Conservation (phyloP, 2,113 vertebrate genomes). For the Amphiprion ocellaris region DNA sequence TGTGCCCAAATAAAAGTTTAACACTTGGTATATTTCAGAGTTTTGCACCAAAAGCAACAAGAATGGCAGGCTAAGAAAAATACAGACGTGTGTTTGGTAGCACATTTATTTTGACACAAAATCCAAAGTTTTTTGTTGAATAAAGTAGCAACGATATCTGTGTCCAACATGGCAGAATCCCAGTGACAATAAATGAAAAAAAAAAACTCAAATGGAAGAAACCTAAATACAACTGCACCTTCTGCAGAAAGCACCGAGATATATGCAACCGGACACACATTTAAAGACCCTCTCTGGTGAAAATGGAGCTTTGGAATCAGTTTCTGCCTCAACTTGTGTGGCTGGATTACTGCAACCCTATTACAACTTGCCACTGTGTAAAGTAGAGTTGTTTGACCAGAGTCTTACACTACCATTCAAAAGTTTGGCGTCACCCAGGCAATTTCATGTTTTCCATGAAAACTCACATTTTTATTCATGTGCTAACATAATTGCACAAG, state of each 20-base stretch:
- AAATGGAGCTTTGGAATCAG: too few species aligned
- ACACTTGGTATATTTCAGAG: background rate
- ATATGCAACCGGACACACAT: slow-evolving; percentile 39
- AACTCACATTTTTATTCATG: too few species aligned
- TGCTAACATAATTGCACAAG: too few species aligned
- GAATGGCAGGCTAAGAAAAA: slow-evolving; percentile 1
- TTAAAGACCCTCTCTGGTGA: too few species aligned
- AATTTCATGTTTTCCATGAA: too few species aligned
- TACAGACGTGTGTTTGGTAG: slow-evolving; percentile 35
- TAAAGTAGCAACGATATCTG: slow-evolving; percentile 54
- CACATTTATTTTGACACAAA: slow-evolving; percentile 82
- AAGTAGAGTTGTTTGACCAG: too few species aligned
- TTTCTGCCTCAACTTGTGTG: too few species aligned
- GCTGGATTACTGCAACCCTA: too few species aligned
- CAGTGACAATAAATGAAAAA: slow-evolving; percentile 34
- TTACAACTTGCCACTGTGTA: too few species aligned
- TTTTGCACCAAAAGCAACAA: background rate
- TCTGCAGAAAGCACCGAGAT: slow-evolving; percentile 49
- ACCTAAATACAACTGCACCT: slow-evolving; percentile 31
- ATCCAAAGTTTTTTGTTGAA: slow-evolving; percentile 72
- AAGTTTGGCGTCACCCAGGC: too few species aligned
- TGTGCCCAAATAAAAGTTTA: slow-evolving; percentile 7
- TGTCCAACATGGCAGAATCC: slow-evolving; percentile 34
- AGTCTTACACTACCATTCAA: too few species aligned
- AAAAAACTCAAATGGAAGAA: slow-evolving; percentile 44